phyloP scores from a whole-genome alignment of 1,140 invertebrate species.

The Acromyrmex echinatior region DNA sequence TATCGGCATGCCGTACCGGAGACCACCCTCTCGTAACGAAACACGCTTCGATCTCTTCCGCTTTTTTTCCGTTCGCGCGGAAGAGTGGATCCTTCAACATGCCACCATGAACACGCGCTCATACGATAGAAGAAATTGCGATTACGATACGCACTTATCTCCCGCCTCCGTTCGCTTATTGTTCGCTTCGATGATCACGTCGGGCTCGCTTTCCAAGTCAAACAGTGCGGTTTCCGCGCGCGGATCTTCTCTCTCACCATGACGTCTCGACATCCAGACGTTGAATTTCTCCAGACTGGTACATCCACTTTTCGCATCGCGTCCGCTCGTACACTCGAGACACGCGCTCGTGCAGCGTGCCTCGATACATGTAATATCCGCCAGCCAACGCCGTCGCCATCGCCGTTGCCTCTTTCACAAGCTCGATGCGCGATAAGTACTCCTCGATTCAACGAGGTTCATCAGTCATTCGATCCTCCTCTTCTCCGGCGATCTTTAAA shows the following conservation, averaged over 20 bases:
- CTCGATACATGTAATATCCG: slow-evolving; percentile 52
- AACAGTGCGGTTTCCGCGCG: slow-evolving; percentile 37
- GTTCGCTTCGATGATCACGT: slow-evolving; percentile 8
- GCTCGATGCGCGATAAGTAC: slow-evolving; percentile 65
- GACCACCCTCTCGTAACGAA: slow-evolving; percentile 62
- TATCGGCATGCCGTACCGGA: slow-evolving; percentile 72
- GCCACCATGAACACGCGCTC: background rate
- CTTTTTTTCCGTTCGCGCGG: slow-evolving; percentile 2
- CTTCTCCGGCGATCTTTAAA: slow-evolving; percentile 59
- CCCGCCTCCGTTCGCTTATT: background rate
- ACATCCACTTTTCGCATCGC: slow-evolving; percentile 47
- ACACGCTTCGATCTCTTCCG: slow-evolving; percentile 31
- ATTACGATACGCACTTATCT: slow-evolving; percentile 33
- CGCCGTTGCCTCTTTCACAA: slow-evolving; percentile 60
- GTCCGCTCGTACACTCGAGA: slow-evolving; percentile 49
- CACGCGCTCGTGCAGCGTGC: slow-evolving; percentile 29
- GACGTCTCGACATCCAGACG: slow-evolving; percentile 15
- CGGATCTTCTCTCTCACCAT: background rate
- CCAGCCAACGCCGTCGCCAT: slow-evolving; percentile 2
- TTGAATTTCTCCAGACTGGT: slow-evolving; percentile 36
- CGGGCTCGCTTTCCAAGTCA: slow-evolving; percentile 46
- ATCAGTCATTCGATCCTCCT: slow-evolving; percentile 68
- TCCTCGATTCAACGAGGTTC: slow-evolving; percentile 69
- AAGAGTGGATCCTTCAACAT: slow-evolving; percentile 27
- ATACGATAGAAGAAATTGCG: slow-evolving; percentile 22